phyloP scores from a whole-genome alignment of 2,113 vertebrate genomes.

The Scomber colias region DNA sequence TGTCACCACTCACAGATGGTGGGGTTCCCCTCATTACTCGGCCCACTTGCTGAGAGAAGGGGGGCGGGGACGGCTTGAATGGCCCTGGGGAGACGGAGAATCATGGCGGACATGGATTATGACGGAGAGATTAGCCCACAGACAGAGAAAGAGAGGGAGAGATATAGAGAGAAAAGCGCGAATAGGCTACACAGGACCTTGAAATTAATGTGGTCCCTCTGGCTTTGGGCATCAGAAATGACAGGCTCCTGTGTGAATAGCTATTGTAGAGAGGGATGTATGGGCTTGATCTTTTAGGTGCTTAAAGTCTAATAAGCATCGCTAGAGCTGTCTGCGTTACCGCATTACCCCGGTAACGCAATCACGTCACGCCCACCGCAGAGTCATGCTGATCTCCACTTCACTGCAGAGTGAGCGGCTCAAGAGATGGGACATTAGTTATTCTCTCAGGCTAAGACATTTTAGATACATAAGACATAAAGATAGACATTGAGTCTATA shows the following conservation, averaged over 20 bases:
- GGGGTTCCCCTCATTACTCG: constrained; percentile 82
- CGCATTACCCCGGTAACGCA: too few relatives aligned
- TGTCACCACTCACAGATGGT: constrained; percentile 80
- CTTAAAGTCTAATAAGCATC: constrained; percentile 84
- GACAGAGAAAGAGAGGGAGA: constrained; percentile 47
- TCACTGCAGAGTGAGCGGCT: too few relatives aligned
- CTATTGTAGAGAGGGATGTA: constrained; percentile 61
- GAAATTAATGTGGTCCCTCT: constrained; percentile 81
- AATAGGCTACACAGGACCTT: constrained; percentile 66
- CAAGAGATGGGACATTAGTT: too few relatives aligned
- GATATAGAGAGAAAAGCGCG: constrained; percentile 40
- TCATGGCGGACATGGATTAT: constrained; percentile 82
- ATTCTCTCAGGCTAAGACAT: too few relatives aligned
- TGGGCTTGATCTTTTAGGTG: constrained; percentile 80
- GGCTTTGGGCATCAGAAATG: constrained; percentile 74
- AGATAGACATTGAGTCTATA: too few relatives aligned
- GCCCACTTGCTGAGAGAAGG: constrained; percentile 80
- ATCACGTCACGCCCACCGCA: too few relatives aligned
- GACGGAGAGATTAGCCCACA: constrained; percentile 81
- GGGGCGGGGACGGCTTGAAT: constrained; percentile 67
- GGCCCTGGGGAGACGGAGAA: constrained; percentile 78
- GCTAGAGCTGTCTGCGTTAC: not conserved
- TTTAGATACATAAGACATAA: not conserved
- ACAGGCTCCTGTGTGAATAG: constrained; percentile 67
- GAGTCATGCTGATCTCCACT: too few relatives aligned